These are phyloP conservation scores for Indicator indicator DNA, from an alignment of 2,113 vertebrate genomes.

Conservation along the genomic window DNA sequence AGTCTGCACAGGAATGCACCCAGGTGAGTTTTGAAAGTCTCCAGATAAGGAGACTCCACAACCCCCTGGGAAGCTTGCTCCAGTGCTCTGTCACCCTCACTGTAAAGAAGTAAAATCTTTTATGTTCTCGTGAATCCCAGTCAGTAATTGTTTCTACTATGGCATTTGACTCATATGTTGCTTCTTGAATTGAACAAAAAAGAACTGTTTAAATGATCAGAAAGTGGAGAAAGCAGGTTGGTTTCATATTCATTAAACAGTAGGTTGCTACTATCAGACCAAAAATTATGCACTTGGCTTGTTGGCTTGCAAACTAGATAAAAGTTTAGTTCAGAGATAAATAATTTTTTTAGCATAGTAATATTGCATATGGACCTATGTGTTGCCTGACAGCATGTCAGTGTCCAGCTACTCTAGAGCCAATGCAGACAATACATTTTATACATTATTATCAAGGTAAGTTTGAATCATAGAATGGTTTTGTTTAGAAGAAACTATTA, in stretches of 20 bases:
- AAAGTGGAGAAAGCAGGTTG: not conserved
- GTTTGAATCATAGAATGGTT: not conserved
- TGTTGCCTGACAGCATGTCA: not conserved
- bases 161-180: not conserved
- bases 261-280: not conserved
- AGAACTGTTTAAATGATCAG: not conserved
- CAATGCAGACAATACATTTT: not conserved
- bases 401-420: not conserved
- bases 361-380: not conserved
- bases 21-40: too few relatives aligned
- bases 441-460: not conserved
- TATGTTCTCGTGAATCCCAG: not conserved
- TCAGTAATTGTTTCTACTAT: not conserved
- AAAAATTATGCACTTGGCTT: not conserved
- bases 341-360: too few relatives aligned
- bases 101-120: too few relatives aligned
- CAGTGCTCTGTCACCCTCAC: too few relatives aligned
- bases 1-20: too few relatives aligned
- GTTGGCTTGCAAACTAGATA: not conserved
- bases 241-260: not conserved
- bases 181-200: not conserved
- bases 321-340: not conserved
- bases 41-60: too few relatives aligned
- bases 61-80: too few relatives aligned
- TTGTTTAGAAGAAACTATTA: too few relatives aligned